Base-by-base conservation (phyloP, 2,797 vertebrate species). In the Chanos chanos region DNA sequence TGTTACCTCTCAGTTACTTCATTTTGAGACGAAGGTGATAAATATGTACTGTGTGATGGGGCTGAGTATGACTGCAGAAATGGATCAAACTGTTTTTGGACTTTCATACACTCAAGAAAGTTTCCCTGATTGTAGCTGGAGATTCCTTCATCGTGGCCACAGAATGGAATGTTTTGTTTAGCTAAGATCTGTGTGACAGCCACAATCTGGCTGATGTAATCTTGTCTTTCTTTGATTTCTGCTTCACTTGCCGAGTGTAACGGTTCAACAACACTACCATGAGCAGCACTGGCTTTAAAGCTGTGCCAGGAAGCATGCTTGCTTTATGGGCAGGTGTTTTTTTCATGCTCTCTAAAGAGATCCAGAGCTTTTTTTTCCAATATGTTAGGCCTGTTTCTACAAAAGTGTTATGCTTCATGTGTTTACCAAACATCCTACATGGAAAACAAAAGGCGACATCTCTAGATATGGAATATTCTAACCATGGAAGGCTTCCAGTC, bases 81-180 rank as follows among this genome's bases (percentile, higher is more conserved):
- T 9, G 45, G 59, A 34, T 70, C 54, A 43, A 70, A 45, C n/a
- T 61, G 9, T 41, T 59, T 60, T 3, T 70, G 21, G 15, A 66
- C 51, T 28, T 45, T 50, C 19, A 66, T 19, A 44, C 52, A 52
- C 64, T 52, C 34, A 10, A 62, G 36, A 45, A 66, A 52, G 24
- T 64, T 54, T 7, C 55, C 44, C 7, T 41, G 16, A 24, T 70
- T 64, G 16, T 67, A n/a, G 31, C 43, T 50, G 15, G 24, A 59
- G n/a, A 8, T n/a, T 19, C 49, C 43, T 16, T 48, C 65, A 22
- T 43, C 33, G 36, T 61, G 33, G 3, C 57, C 57, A 44, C 21
- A 10, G 48, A 52, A 45, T 4, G 34, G 25, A 24, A 68, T 55
- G 4, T 43, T 50, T 22, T 41, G 34, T 19, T 62, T 62, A 8